phyloP scores from a whole-genome alignment of 2,113 vertebrate species.

The Lipophrys pholis region DNA sequence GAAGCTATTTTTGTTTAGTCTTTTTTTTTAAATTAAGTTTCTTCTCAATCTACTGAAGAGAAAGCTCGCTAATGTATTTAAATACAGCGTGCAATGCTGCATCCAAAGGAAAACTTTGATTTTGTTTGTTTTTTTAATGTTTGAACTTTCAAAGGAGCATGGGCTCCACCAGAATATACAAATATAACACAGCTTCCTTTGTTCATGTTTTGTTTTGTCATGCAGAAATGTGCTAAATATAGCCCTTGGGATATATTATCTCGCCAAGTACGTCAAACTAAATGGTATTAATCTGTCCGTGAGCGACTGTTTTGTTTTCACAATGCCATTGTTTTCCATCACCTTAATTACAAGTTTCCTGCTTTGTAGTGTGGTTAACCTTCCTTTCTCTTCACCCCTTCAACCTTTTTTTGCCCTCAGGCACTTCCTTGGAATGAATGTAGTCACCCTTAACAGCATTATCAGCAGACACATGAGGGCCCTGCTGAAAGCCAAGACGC shows the following conservation, averaged over 20 bases:
- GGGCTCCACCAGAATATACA: too few species aligned
- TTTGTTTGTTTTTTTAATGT: too few species aligned
- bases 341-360: not conserved
- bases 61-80: too few species aligned
- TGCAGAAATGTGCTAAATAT: not conserved
- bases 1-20: constrained; percentile 23
- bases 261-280: too few species aligned
- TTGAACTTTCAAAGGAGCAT: too few species aligned
- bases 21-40: not conserved
- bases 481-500: constrained; percentile 74
- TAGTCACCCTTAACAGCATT: constrained; percentile 76
- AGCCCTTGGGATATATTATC: too few species aligned
- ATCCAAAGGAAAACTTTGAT: too few species aligned
- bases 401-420: constrained; percentile 66
- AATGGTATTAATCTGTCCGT: not conserved
- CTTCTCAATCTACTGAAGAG: too few species aligned
- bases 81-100: too few species aligned
- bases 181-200: not conserved
- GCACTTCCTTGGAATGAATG: constrained; percentile 82
- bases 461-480: constrained; percentile 81
- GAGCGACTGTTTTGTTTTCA: not conserved
- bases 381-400: not conserved
- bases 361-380: not conserved
- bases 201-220: not conserved
- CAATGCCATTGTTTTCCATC: not conserved